Evolutionary conservation across 2,113 vertebrate species (phyloP), one percentile per base, ranked within the genome.

Genomic region (Gadus chalcogrammus): DNA sequence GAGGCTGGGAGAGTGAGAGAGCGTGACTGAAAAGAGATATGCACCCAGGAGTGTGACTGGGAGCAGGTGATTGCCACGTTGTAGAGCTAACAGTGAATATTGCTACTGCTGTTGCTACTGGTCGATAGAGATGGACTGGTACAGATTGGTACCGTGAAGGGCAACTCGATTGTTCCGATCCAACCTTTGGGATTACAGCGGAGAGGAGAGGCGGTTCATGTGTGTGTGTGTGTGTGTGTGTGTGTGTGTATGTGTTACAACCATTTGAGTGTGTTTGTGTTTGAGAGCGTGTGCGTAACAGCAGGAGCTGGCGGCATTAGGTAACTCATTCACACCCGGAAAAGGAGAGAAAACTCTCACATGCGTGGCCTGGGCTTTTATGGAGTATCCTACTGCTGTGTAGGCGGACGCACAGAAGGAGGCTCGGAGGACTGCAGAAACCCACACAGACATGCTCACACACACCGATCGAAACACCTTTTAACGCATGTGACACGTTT

Each of bases 301-400:
- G 59, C 73, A 70, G 55, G 72, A 73, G 79, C 65, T 67, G 78
- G 42, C 70, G 60, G 27, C 42, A 42, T 72, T 73, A 69, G 75
- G 88, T 91, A 87, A 92, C 80, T 90, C 65, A 88, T 91, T 91
- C 87, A 91, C 87, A 52, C n/a, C 13, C 35, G 13, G 74, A 61
- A 63, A 65, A 58, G 65, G 62, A 71, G 3, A 64, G 18, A 27
- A 38, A 16, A 67, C 56, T 7, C 27, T 69, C 79, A 52, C 56
- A 70, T 13, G 56, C 13, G 1, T 18, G 70, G 67, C 70, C 60
- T 64, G 15, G 28, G 75, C 79, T 24, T 24, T 24, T 24, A 79
- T 75, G 73, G 76, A 73, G 82, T 61, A 35, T 9, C 12, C 31
- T 7, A 35, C 72, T 52, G 62, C 71, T 28, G 70, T 69, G 72